Conservation (phyloP, 2,888 invertebrate species). For the Zhuqinia jingwanae region DNA sequence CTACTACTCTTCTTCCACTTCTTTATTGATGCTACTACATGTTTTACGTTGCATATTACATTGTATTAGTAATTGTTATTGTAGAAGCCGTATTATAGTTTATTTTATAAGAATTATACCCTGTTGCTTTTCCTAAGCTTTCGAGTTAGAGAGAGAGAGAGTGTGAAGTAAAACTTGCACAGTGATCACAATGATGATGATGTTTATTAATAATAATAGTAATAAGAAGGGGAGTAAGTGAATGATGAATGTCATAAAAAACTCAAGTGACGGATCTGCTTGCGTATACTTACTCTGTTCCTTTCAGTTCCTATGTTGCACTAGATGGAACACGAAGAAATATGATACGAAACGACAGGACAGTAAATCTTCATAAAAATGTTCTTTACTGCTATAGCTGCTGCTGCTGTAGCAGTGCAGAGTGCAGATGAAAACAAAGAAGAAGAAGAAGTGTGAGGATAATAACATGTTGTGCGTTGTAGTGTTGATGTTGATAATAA, state of each 20-base stretch:
- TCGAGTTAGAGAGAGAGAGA: conserved; percentile 4
- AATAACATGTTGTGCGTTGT: conserved; percentile 40
- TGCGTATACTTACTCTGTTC: conserved; percentile 17
- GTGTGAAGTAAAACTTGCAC: background rate
- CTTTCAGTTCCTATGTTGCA: background rate
- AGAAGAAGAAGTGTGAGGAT: conserved; percentile 36
- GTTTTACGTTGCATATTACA: background rate
- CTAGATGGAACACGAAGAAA: conserved; percentile 4
- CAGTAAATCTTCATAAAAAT: conserved; percentile 51
- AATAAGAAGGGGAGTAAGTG: conserved; percentile 51
- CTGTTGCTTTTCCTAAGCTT: conserved; percentile 12
- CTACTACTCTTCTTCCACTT: conserved; percentile 3
- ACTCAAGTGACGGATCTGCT: conserved; percentile 59
- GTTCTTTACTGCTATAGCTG: conserved; percentile 34
- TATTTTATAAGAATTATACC: conserved; percentile 8
- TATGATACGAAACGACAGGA: conserved; percentile 33
- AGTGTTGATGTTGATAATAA: conserved; percentile 43
- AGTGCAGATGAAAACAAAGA: conserved; percentile 30
- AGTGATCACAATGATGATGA: conserved; percentile 12
- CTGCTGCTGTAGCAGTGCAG: background rate
- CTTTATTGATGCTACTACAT: background rate
- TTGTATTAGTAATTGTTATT: background rate
- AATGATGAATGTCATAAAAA: conserved; percentile 55
- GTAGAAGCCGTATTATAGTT: background rate
- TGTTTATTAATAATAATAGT: conserved; percentile 57